Conservation (phyloP, 1,140 invertebrate species). For the Pachypsylla venusta region DNA sequence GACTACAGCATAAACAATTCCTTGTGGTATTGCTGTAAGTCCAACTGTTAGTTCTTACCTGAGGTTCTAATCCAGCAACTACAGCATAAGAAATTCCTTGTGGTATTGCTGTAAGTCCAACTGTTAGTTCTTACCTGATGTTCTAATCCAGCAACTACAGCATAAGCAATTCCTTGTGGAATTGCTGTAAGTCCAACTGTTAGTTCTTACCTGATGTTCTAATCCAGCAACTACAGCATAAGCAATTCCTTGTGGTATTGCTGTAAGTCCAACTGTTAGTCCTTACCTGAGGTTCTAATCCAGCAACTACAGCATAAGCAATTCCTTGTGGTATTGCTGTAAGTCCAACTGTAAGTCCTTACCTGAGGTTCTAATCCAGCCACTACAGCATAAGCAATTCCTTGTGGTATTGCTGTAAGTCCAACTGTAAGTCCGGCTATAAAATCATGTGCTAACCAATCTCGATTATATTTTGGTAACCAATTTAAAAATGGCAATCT, state of each 20-base stretch:
- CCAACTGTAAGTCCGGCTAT: slow-evolving; percentile 42
- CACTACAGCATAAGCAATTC: slow-evolving; percentile 58
- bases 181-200: slow-evolving; percentile 40
- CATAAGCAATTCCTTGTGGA: slow-evolving; percentile 63
- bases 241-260: slow-evolving; percentile 57
- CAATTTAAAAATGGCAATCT: slow-evolving; percentile 34
- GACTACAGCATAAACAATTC: slow-evolving; percentile 58
- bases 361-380: slow-evolving; percentile 56
- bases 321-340: slow-evolving; percentile 54
- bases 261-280: slow-evolving; percentile 38
- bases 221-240: slow-evolving; percentile 60
- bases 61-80: slow-evolving; percentile 51
- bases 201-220: slow-evolving; percentile 46
- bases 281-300: slow-evolving; percentile 50
- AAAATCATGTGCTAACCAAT: slow-evolving; percentile 33
- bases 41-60: slow-evolving; percentile 45
- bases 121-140: slow-evolving; percentile 48
- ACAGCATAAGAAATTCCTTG: slow-evolving; percentile 64
- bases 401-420: slow-evolving; percentile 47
- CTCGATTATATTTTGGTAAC: slow-evolving; percentile 32
- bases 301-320: slow-evolving; percentile 59
- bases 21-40: slow-evolving; percentile 47
- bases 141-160: slow-evolving; percentile 51
- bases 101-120: slow-evolving; percentile 41
- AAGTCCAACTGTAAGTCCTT: slow-evolving; percentile 35